A percentile compares a stretch with the other conserved stretches of the same genome.
Evolutionary conservation across 1,140 invertebrate genomes (phyloP).

Genomic region (Diploscapter pachys): DNA sequence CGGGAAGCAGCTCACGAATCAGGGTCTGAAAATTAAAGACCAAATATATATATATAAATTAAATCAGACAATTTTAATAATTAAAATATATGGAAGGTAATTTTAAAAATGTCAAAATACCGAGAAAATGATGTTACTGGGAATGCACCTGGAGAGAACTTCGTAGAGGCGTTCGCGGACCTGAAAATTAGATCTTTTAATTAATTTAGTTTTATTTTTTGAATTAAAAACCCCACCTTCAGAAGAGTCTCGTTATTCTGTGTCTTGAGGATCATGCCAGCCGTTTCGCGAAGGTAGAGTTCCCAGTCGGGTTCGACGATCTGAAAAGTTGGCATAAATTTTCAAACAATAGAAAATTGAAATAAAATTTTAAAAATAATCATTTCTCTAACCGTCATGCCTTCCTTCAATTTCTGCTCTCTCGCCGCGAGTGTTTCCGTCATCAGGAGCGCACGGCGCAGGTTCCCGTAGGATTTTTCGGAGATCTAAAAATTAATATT

Average conservation of each 20-base stretch:
- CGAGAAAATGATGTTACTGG: conserved; percentile 86
- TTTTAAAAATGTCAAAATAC: conserved; percentile 48
- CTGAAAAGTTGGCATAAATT: conserved; percentile 66
- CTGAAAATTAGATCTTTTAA: too few species aligned
- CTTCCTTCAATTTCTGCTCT: conserved; percentile 6
- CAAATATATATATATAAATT: neutral
- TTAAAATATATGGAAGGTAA: too few species aligned
- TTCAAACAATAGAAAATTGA: too few species aligned
- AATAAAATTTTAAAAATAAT: conserved; percentile 64
- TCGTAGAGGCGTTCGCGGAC: conserved; percentile 84
- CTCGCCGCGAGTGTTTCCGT: conserved; percentile 77
- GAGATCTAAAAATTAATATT: conserved; percentile 73
- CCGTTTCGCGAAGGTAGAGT: conserved; percentile 79
- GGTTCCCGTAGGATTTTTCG: conserved; percentile 78
- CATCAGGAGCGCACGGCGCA: conserved; percentile 87
- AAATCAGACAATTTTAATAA: neutral
- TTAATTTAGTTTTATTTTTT: too few species aligned
- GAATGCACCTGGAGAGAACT: conserved; percentile 86
- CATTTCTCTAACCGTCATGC: neutral
- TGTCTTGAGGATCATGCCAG: conserved; percentile 78
- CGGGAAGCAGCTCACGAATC: conserved; percentile 27
- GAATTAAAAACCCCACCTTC: conserved; percentile 62
- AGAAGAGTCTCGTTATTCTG: conserved; percentile 78
- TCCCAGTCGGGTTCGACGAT: conserved; percentile 89
- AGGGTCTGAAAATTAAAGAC: conserved; percentile 28